Evolutionary conservation across 2,797 vertebrate genomes (phyloP).

Genomic region (Parauchenoglanis punctatus): DNA sequence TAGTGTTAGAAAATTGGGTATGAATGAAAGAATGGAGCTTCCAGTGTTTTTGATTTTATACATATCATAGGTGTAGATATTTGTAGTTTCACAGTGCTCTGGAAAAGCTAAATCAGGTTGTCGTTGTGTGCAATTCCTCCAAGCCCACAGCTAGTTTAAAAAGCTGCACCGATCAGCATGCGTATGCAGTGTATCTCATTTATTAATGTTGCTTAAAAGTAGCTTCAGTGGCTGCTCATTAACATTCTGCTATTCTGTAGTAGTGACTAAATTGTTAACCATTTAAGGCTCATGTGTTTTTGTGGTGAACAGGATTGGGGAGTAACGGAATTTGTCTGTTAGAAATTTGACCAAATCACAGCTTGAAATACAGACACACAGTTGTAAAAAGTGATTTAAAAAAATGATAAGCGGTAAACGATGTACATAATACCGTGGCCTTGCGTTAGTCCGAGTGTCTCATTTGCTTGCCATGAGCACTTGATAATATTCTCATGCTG

Average conservation of each 20-base stretch:
- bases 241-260: background rate
- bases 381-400: too few species aligned
- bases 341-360: too few species aligned
- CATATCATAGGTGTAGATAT: background rate
- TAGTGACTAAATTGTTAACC: background rate
- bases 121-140: background rate
- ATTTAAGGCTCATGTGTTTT: background rate
- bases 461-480: too few species aligned
- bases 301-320: too few species aligned
- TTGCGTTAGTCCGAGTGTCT: too few species aligned
- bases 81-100: background rate
- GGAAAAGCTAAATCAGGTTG: background rate
- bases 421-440: too few species aligned
- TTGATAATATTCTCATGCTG: too few species aligned
- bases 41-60: background rate
- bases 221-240: background rate
- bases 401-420: too few species aligned
- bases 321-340: too few species aligned
- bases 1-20: background rate
- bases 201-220: background rate
- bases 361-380: too few species aligned
- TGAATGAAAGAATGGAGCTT: background rate
- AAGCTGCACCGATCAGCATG: background rate
- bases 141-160: background rate
- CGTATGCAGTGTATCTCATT: background rate